phyloP scores from a whole-genome alignment of 2,797 vertebrate species.

The Pitangus sulphuratus region DNA sequence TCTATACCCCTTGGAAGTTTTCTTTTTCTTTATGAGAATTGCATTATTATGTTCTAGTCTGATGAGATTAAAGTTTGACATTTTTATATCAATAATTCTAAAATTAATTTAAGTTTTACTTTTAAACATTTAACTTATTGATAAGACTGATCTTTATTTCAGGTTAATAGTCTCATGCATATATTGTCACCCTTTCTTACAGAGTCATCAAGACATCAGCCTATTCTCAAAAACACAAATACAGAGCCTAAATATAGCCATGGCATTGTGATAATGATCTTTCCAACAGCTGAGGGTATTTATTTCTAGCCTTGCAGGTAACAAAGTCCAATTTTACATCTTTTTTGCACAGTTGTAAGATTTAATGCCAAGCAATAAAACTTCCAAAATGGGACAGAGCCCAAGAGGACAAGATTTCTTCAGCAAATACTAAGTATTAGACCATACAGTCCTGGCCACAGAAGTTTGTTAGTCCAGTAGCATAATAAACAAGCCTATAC shows the following conservation, averaged over 20 bases:
- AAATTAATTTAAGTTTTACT: neutral
- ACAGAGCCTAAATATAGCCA: neutral
- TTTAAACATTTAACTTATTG: neutral
- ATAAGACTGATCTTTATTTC: neutral
- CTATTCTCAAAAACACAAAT: neutral
- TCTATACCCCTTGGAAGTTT: neutral
- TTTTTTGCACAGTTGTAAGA: neutral
- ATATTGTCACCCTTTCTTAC: neutral
- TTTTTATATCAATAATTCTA: neutral
- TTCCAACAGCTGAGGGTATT: neutral
- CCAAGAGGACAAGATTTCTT: neutral
- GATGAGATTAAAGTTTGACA: neutral
- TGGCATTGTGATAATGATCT: neutral
- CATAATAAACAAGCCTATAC: neutral
- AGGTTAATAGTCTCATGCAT: neutral
- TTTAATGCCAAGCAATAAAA: neutral
- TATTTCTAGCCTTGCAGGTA: neutral
- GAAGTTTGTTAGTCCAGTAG: neutral
- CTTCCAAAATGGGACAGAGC: neutral
- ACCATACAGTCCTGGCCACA: rapidly evolving
- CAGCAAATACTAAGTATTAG: neutral
- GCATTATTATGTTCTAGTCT: neutral
- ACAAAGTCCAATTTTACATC: neutral
- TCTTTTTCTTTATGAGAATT: neutral
- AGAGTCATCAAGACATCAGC: neutral